Conservation (phyloP, 2,113 vertebrate genomes). For the Odobenus rosmarus region DNA sequence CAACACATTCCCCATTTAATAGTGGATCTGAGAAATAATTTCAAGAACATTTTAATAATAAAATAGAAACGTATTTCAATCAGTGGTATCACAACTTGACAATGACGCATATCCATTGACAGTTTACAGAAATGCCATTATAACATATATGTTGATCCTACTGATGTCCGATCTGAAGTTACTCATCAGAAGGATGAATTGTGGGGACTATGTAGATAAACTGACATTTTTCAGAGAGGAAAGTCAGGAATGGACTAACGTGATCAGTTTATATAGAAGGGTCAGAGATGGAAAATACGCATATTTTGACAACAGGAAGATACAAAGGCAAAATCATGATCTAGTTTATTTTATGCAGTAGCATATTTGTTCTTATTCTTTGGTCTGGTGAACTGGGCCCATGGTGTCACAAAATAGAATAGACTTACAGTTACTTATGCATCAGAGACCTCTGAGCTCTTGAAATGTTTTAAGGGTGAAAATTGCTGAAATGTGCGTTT, state of each 20-base stretch:
- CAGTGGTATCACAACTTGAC: not conserved
- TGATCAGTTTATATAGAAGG: not conserved
- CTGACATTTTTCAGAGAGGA: not conserved
- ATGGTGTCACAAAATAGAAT: not conserved
- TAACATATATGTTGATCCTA: not conserved
- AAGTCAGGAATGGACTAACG: not conserved
- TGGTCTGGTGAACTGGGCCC: not conserved
- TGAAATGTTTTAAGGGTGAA: not conserved
- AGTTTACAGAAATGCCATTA: not conserved
- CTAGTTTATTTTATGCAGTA: not conserved
- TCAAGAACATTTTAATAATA: conserved; percentile 22
- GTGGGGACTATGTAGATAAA: not conserved
- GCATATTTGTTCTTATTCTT: not conserved
- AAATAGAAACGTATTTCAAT: not conserved
- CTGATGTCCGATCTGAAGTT: conserved; percentile 16
- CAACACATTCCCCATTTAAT: not conserved
- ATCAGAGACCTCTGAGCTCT: not conserved
- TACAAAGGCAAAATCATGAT: not conserved
- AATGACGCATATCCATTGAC: not conserved
- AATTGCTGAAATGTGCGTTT: not conserved
- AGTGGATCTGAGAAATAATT: not conserved
- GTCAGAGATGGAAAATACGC: conserved; percentile 12
- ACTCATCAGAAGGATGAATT: not conserved
- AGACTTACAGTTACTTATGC: too few species aligned
- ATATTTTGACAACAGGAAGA: conserved; percentile 1